A percentile compares a stretch with the other conserved stretches of the same genome.
Conservation (phyloP, 2,113 vertebrate species). For the Laticauda colubrina region DNA sequence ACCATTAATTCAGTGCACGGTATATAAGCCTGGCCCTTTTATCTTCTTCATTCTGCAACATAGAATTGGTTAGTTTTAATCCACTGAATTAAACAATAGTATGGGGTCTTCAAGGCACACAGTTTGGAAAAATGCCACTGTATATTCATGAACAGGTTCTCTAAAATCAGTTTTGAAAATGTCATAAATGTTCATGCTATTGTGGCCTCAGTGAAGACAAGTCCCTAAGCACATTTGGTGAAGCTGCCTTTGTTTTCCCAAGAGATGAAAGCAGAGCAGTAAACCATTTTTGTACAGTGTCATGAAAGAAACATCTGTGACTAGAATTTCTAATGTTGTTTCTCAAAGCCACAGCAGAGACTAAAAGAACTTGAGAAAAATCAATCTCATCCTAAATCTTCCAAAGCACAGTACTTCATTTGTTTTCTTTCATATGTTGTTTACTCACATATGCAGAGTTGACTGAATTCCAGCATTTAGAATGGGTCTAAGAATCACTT, state of each 20-base stretch:
- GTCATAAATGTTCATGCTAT: slow-evolving; percentile 74
- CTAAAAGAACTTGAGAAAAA: slow-evolving; percentile 77
- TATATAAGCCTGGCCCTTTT: slow-evolving; percentile 59
- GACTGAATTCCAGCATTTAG: slow-evolving; percentile 79
- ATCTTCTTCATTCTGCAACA: slow-evolving; percentile 60
- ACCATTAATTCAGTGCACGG: slow-evolving; percentile 58
- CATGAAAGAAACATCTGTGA: slow-evolving; percentile 88
- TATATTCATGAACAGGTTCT: slow-evolving; percentile 73
- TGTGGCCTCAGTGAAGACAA: slow-evolving; percentile 73
- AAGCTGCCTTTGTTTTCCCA: slow-evolving; percentile 75
- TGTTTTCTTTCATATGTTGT: slow-evolving; percentile 86
- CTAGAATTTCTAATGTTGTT: slow-evolving; percentile 80
- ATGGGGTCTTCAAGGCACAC: slow-evolving; percentile 60
- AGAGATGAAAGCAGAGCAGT: slow-evolving; percentile 78
- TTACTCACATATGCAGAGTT: slow-evolving; percentile 78
- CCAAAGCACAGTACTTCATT: slow-evolving; percentile 82
- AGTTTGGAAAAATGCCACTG: slow-evolving; percentile 71
- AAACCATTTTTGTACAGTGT: slow-evolving; percentile 80
- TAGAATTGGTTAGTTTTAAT: slow-evolving; percentile 53
- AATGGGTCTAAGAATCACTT: slow-evolving; percentile 84
- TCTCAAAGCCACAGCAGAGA: slow-evolving; percentile 76
- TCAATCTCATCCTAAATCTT: slow-evolving; percentile 72
- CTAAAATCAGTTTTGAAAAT: slow-evolving; percentile 76
- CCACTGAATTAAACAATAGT: slow-evolving; percentile 48
- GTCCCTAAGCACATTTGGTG: slow-evolving; percentile 77